Evolutionary conservation across 2,797 vertebrate genomes (phyloP).

Genomic region (Eulemur mongoz): DNA sequence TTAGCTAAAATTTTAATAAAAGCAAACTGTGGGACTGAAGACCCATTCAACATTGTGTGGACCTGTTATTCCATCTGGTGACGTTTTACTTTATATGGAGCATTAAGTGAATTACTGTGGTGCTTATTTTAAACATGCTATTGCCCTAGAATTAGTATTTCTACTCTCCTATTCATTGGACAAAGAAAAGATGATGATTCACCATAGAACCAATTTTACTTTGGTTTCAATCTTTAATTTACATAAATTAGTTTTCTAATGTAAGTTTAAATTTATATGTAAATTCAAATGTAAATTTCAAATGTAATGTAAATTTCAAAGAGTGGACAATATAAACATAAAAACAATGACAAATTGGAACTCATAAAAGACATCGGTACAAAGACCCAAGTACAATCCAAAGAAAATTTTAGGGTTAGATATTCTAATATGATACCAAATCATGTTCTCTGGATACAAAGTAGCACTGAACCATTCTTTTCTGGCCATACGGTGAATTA

Average conservation of each 20-base stretch:
- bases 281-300: background rate
- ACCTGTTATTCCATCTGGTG: background rate
- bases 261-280: background rate
- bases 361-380: background rate
- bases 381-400: background rate
- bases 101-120: background rate
- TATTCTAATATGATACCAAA: background rate
- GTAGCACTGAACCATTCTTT: background rate
- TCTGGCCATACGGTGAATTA: background rate
- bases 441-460: background rate
- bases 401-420: constrained; percentile 16
- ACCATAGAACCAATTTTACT: background rate
- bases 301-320: background rate
- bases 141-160: background rate
- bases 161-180: background rate
- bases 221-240: constrained; percentile 37
- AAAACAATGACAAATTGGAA: background rate
- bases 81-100: background rate
- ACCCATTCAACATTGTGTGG: background rate
- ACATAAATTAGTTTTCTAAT: constrained; percentile 17
- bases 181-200: constrained; percentile 31
- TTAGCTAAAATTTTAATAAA: constrained; percentile 4
- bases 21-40: background rate
- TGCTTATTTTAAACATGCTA: background rate
- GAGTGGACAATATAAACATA: background rate